Base-by-base conservation (phyloP, 1,140 invertebrate species). In the Pygmarrhopalites habei region DNA sequence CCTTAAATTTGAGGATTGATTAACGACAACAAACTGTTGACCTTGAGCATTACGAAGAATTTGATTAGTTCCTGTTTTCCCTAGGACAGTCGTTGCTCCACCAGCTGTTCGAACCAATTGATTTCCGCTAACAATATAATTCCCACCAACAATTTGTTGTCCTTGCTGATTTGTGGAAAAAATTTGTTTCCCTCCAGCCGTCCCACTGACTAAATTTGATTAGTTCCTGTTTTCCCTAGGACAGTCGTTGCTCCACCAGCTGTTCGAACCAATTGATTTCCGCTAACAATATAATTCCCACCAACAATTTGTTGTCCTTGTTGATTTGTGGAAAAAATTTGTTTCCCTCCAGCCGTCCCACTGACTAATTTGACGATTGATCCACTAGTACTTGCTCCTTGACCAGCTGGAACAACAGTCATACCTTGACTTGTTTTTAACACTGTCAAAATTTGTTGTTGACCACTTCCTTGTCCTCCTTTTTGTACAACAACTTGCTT, bases 361-460 rank as follows among this genome's bases (percentile, higher is more conserved):
- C 44, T 75, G 3, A 60, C 60, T 19, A 57, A 30, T 41, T 59
- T 66, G 2, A 67, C 57, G 7, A 63, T 60, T 26, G 43, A 28
- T 29, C 26, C 32, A 15, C 25, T 25, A 28, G 49, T 7, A 26
- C 2, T 10, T 29, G 25, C 5, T 5, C 49, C 49, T 52, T 52
- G 49, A 26, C 4, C 4, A 15, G n/a, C 2, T 26, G 4, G 2
- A 2, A 26, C 14, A 7, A 52, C 12, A 26, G 85, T 84, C 85
- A 94, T 88, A n/a, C 90, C 90, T 64, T 90, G 88, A 19, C 86
- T 85, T 0, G 91, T 92, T 77, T 95, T 96, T 0, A 95, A 85
- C 7, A 95, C 77, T 1, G 91, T 93, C 2, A 95, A 88, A 64
- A 94, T 90, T 73, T 95, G 90, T 72, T 85, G 83, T 30, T 81